A percentile compares a stretch with the other conserved stretches of the same genome.
phyloP scores from a whole-genome alignment of 2,113 vertebrate genomes.

The Anser cygnoides region DNA sequence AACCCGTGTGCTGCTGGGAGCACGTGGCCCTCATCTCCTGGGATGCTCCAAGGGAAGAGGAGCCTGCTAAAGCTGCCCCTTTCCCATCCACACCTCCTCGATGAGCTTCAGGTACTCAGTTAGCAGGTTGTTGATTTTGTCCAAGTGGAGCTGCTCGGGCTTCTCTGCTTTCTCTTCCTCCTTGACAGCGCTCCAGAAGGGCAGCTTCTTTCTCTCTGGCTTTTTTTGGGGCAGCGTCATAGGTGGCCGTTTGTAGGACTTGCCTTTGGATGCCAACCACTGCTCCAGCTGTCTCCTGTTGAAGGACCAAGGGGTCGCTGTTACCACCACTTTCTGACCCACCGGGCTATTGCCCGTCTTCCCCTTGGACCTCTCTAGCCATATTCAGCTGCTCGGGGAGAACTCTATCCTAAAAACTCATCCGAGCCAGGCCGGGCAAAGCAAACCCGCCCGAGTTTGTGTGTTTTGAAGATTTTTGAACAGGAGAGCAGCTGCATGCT shows the following conservation, averaged over 20 bases:
- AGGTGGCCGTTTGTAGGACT: constrained; percentile 89
- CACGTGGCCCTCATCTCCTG: neutral
- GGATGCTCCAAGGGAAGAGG: neutral
- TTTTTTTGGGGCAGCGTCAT: constrained; percentile 77
- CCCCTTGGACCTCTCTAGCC: neutral
- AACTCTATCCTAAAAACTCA: neutral
- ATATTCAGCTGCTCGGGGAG: neutral
- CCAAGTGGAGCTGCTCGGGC: constrained; percentile 64
- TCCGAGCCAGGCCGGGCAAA: neutral
- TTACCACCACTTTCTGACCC: neutral
- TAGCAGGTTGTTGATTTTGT: constrained; percentile 77
- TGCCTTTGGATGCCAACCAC: constrained; percentile 87
- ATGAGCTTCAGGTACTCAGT: constrained; percentile 83
- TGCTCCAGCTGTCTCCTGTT: constrained; percentile 87
- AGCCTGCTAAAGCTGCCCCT: neutral
- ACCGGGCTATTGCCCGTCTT: neutral
- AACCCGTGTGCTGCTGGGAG: neutral
- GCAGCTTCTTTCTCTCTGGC: constrained; percentile 48
- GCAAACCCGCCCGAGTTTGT: neutral
- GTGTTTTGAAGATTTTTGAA: too few species aligned
- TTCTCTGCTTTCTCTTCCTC: constrained; percentile 67
- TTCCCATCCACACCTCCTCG: constrained; percentile 76
- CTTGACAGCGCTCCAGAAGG: constrained; percentile 77
- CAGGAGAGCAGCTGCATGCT: too few species aligned
- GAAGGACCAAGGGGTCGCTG: neutral